Evolutionary conservation across 92 coral and sea anemone genomes (phyloP).

Genomic region (Virgularia gustaviana): DNA sequence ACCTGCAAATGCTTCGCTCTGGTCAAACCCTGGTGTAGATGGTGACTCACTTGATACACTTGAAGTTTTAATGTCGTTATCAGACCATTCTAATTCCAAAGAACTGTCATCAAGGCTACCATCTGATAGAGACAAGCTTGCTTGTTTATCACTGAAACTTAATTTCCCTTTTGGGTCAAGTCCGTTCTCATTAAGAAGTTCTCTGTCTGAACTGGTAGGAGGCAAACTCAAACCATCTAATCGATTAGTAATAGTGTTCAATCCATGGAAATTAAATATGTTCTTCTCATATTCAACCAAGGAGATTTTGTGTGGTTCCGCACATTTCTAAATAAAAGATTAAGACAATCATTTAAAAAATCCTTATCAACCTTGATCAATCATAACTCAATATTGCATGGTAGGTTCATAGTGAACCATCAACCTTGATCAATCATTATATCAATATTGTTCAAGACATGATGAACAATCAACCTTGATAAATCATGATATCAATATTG

Average conservation of each 20-base stretch:
- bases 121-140: neutral
- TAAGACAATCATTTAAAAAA: neutral
- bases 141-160: neutral
- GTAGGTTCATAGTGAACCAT: neutral
- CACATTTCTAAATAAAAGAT: slow-evolving; percentile 1
- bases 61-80: slow-evolving; percentile 15
- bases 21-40: slow-evolving; percentile 64
- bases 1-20: slow-evolving; percentile 93
- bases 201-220: neutral
- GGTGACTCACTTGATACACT: slow-evolving; percentile 4
- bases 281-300: neutral
- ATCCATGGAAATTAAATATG: slow-evolving; percentile 19
- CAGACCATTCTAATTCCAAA: slow-evolving; percentile 31
- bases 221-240: neutral
- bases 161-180: neutral
- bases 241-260: neutral
- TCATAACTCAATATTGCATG: too few species aligned
- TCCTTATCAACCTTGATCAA: neutral
- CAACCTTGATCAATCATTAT: too few species aligned
- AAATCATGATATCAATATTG: neutral
- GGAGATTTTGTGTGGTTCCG: slow-evolving; percentile 5
- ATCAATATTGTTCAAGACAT: too few species aligned
- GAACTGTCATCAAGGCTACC: slow-evolving; percentile 15
- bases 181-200: neutral
- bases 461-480: neutral